phyloP scores from a whole-genome alignment of 2,888 invertebrate genomes.

The Nemapogon koenigi region DNA sequence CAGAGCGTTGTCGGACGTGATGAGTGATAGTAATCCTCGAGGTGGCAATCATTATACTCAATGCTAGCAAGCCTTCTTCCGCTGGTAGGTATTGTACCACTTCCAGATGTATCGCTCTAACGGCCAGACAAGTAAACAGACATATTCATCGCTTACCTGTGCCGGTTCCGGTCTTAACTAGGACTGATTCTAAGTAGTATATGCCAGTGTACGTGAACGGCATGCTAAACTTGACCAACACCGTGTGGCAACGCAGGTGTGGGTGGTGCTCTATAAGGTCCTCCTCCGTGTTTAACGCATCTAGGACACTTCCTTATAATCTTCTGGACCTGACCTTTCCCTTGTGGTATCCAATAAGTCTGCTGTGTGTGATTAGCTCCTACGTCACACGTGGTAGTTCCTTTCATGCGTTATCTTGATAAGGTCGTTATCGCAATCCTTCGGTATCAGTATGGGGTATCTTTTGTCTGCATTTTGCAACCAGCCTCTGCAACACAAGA shows the following conservation, averaged over 20 bases:
- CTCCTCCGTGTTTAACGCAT: conserved; percentile 19
- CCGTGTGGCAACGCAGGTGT: conserved; percentile 17
- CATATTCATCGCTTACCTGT: conserved; percentile 6
- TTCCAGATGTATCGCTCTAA: conserved; percentile 13
- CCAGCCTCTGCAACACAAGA: conserved; percentile 16
- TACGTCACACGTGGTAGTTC: conserved; percentile 15
- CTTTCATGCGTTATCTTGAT: conserved; percentile 13
- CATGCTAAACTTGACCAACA: not conserved
- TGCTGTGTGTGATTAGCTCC: conserved; percentile 15
- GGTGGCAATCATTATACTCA: conserved; percentile 9
- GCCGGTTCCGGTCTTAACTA: not conserved
- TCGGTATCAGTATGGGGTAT: conserved; percentile 14
- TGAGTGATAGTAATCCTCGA: conserved; percentile 10
- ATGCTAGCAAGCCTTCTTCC: conserved; percentile 13
- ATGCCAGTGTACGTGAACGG: conserved; percentile 1
- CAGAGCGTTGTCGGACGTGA: conserved; percentile 15
- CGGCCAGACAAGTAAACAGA: conserved; percentile 7
- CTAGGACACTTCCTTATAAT: conserved; percentile 12
- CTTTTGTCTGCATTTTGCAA: conserved; percentile 10
- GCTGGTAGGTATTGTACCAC: conserved; percentile 12
- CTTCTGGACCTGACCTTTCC: conserved; percentile 14
- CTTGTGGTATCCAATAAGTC: conserved; percentile 17
- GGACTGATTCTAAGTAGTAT: conserved; percentile 3
- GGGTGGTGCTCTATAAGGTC: conserved; percentile 18
- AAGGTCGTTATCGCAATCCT: conserved; percentile 9